Conservation (phyloP, 2,113 vertebrate species). For the Saguinus midas region DNA sequence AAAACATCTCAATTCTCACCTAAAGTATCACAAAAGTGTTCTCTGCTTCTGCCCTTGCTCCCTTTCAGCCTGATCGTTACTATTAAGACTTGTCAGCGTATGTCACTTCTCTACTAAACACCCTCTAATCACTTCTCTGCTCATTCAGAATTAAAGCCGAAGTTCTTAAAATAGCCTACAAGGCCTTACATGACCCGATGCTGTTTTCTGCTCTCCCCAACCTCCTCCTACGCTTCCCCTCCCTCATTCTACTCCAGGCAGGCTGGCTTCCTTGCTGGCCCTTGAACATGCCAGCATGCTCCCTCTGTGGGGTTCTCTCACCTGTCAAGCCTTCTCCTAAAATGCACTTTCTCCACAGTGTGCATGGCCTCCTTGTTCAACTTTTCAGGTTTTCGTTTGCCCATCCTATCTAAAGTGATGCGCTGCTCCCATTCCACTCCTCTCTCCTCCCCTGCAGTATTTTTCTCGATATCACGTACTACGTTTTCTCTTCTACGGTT, state of each 20-base stretch:
- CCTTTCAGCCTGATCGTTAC: background rate
- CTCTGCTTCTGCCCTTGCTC: background rate
- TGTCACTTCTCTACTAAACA: background rate
- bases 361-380: background rate
- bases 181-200: background rate
- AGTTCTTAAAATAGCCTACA: background rate
- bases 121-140: background rate
- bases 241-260: background rate
- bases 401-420: background rate
- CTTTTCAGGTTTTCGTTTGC: background rate
- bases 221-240: background rate
- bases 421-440: accelerated
- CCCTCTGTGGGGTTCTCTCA: background rate
- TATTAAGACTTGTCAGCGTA: background rate
- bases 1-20: background rate
- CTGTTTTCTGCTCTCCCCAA: background rate
- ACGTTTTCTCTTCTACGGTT: background rate
- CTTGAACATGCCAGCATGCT: background rate
- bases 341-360: background rate
- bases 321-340: background rate
- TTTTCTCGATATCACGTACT: background rate
- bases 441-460: background rate
- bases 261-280: background rate
- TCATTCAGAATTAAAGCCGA: background rate
- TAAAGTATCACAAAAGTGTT: background rate